Conservation (phyloP, 2,113 vertebrate genomes). For the Ariopsis seemanni region DNA sequence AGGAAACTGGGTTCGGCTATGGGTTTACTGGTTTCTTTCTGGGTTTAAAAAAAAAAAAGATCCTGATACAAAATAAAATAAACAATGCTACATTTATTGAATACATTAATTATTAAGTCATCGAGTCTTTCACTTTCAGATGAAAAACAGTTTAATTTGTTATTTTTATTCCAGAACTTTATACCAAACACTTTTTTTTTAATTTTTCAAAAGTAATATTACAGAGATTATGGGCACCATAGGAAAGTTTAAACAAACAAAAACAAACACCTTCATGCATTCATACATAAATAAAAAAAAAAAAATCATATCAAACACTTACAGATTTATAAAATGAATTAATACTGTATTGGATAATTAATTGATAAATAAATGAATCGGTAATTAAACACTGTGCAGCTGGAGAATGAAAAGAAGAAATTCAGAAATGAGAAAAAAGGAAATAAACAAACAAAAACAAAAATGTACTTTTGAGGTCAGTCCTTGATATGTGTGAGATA, state of each 20-base stretch:
- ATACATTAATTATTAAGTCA: background rate
- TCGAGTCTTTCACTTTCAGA: background rate
- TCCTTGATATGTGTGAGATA: background rate
- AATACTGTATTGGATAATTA: background rate
- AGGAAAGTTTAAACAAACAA: background rate
- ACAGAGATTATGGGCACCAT: background rate
- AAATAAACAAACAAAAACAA: background rate
- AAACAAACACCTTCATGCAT: background rate
- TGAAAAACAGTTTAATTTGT: too few relatives aligned
- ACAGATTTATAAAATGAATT: background rate
- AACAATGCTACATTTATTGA: background rate
- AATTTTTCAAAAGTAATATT: background rate
- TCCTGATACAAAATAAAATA: background rate
- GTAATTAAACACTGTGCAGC: background rate
- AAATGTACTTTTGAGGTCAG: background rate
- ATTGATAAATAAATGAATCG: background rate
- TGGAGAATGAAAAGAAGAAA: background rate
- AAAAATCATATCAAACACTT: background rate
- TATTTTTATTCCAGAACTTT: background rate
- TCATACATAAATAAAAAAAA: background rate
- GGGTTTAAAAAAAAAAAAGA: background rate
- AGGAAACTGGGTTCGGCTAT: background rate
- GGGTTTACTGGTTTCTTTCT: background rate
- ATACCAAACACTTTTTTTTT: background rate
- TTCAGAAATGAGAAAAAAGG: background rate